These are phyloP conservation scores for Spodoptera littoralis DNA, from an alignment of 2,888 invertebrate genomes.

Conservation along the genomic window DNA sequence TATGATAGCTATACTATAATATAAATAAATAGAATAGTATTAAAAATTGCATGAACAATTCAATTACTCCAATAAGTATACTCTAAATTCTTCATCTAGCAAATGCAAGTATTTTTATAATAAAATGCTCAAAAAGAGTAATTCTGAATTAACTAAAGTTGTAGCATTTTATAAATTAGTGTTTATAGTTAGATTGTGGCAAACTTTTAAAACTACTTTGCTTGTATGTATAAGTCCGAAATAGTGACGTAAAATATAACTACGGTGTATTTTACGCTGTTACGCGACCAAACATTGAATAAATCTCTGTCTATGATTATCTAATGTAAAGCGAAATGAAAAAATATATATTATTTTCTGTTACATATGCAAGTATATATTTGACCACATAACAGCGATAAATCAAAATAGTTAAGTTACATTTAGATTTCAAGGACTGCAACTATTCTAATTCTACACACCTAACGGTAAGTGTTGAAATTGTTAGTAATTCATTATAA, in stretches of 20 bases:
- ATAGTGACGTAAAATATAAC: slow-evolving; percentile 1
- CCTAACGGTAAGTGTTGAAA: slow-evolving; percentile 23
- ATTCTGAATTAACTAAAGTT: too few species aligned
- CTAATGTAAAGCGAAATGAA: not conserved
- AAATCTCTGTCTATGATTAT: not conserved
- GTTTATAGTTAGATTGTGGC: slow-evolving; percentile 16
- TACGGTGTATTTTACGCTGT: slow-evolving; percentile 10
- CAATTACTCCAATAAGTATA: too few species aligned
- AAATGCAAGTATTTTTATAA: slow-evolving; percentile 21
- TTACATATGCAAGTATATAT: slow-evolving; percentile 1
- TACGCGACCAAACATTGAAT: slow-evolving; percentile 10
- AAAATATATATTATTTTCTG: slow-evolving; percentile 3
- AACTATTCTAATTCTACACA: slow-evolving; percentile 18
- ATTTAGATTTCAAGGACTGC: slow-evolving; percentile 1
- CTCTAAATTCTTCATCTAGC: slow-evolving; percentile 1
- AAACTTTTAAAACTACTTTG: slow-evolving; percentile 20
- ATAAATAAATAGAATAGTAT: slow-evolving; percentile 25
- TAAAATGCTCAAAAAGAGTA: too few species aligned
- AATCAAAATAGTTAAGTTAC: slow-evolving; percentile 4
- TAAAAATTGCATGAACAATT: slow-evolving; percentile 20
- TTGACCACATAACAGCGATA: slow-evolving; percentile 24
- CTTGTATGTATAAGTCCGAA: not conserved
- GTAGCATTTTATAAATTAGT: too few species aligned
- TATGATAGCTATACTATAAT: slow-evolving; percentile 41
- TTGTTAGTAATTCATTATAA: slow-evolving; percentile 22